phyloP scores from a whole-genome alignment of 1,140 invertebrate genomes.

The Drosophila navojoa region DNA sequence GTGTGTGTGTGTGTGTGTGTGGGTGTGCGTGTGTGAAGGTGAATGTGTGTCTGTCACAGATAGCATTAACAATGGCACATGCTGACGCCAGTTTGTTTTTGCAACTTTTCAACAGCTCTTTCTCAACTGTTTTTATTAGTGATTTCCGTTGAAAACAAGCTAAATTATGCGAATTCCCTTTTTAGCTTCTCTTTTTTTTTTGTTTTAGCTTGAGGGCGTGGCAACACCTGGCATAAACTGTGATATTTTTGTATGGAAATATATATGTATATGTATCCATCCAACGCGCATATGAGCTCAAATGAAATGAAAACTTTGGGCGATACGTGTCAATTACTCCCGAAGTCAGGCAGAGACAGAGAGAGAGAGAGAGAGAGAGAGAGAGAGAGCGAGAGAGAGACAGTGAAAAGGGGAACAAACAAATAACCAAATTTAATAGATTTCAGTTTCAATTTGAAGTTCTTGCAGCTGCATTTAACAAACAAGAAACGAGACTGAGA shows the following conservation, averaged over 20 bases:
- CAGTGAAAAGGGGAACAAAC: too few relatives aligned
- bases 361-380: too few relatives aligned
- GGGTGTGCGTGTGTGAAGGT: slow-evolving; percentile 2
- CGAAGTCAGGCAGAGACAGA: too few relatives aligned
- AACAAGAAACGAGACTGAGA: too few relatives aligned
- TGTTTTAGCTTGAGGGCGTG: background rate
- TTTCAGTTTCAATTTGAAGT: too few relatives aligned
- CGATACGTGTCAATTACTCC: too few relatives aligned
- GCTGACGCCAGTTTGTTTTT: slow-evolving; percentile 78
- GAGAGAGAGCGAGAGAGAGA: too few relatives aligned
- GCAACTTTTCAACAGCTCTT: slow-evolving; percentile 77
- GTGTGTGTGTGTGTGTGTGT: slow-evolving; percentile 3
- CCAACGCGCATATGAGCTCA: too few relatives aligned
- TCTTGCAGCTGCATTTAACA: too few relatives aligned
- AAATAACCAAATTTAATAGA: too few relatives aligned
- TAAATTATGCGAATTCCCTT: slow-evolving; percentile 59
- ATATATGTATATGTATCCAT: too few relatives aligned
- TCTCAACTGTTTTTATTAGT: slow-evolving; percentile 74
- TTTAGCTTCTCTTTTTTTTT: background rate
- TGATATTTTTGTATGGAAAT: slow-evolving; percentile 3
- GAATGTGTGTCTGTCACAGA: slow-evolving; percentile 40
- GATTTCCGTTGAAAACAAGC: slow-evolving; percentile 77
- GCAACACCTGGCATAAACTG: slow-evolving; percentile 27
- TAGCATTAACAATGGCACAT: slow-evolving; percentile 66
- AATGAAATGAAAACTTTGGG: too few relatives aligned